These are phyloP conservation scores for Halcyon leucocephala DNA, from an alignment of 2,797 vertebrate species.

Conservation along the genomic window DNA sequence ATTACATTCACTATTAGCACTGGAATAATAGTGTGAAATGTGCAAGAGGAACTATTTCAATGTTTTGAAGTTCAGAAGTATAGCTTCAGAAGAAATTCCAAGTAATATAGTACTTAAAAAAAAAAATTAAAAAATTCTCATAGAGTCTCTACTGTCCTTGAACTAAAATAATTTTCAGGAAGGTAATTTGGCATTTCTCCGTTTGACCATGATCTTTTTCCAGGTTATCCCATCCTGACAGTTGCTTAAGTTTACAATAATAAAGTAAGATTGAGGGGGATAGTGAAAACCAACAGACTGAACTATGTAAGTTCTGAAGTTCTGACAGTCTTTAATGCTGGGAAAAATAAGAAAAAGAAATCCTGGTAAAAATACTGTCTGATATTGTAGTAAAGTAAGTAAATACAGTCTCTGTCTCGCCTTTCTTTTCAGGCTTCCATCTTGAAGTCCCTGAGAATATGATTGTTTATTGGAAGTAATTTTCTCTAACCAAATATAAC, in stretches of 20 bases:
- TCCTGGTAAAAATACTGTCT: not conserved
- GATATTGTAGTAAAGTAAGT: not conserved
- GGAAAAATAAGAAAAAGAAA: not conserved
- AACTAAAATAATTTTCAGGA: not conserved
- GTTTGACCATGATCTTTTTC: not conserved
- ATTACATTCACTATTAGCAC: not conserved
- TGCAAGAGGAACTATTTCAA: not conserved
- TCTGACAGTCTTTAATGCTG: not conserved
- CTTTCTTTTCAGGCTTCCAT: not conserved
- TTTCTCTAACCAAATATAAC: not conserved
- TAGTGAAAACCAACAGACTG: rapidly evolving
- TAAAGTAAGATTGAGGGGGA: not conserved
- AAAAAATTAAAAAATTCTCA: too few relatives aligned
- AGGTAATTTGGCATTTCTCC: not conserved
- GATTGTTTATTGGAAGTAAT: not conserved
- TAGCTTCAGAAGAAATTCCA: not conserved
- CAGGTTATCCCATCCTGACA: not conserved
- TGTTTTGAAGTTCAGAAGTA: not conserved
- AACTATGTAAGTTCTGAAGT: not conserved
- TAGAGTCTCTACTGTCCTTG: not conserved
- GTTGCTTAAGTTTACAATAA: not conserved
- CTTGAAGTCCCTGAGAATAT: not conserved
- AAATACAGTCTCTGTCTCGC: not conserved
- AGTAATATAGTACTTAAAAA: not conserved
- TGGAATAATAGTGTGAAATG: not conserved